Percentiles rank a stretch among this genome's conserved stretches.
These are phyloP conservation scores for Trogon surrucura DNA, from an alignment of 2,113 vertebrate species.

Conservation along the genomic window DNA sequence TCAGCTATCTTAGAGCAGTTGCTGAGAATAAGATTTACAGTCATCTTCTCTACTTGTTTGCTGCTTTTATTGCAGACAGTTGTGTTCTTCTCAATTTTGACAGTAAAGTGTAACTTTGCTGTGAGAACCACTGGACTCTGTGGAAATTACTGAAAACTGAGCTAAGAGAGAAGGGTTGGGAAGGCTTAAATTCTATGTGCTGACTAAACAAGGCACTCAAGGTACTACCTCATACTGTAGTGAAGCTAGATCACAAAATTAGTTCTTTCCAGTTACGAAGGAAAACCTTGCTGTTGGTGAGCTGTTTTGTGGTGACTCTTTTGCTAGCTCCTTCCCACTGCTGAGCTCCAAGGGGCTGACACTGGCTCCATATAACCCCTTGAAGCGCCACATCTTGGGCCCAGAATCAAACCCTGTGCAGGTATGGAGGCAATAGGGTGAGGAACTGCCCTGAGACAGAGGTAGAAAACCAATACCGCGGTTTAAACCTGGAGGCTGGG, in stretches of 20 bases:
- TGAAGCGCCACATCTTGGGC: background rate
- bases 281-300: background rate
- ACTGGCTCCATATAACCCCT: background rate
- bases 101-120: background rate
- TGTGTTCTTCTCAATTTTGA: background rate
- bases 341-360: background rate
- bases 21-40: background rate
- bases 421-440: background rate
- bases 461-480: rapidly evolving
- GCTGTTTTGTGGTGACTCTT: background rate
- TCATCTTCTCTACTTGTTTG: background rate
- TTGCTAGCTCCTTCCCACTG: background rate
- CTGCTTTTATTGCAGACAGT: background rate
- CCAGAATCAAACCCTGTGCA: background rate
- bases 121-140: background rate
- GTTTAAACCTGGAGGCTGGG: background rate
- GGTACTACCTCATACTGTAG: background rate
- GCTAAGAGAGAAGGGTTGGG: background rate
- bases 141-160: background rate
- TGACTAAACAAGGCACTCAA: background rate
- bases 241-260: background rate
- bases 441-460: background rate
- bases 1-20: background rate
- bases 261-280: background rate
- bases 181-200: background rate